Evolutionary conservation across 2,888 invertebrate genomes (phyloP), one percentile per base, ranked within the genome.

Genomic region (Lasioglossum pauxillum): DNA sequence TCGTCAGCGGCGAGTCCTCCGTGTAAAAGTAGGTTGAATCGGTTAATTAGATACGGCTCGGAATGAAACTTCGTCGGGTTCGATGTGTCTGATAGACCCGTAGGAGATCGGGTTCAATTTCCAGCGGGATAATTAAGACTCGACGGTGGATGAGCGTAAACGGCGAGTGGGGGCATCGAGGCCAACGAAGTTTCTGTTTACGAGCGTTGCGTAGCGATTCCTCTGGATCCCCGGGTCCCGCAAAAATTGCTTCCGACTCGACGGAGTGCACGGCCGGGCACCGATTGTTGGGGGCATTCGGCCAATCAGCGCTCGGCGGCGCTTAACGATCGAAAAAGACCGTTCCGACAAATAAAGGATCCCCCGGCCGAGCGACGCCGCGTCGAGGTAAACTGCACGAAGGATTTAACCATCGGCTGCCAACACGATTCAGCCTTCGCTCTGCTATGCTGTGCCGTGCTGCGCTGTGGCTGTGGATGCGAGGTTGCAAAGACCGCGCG

Each of bases 21-120:
- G 76, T 14, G 64, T 76, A 64, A 77, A 77, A 77, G 46, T 77
- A 67, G 77, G 77, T 69, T 77, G 67, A 67, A 69, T 67, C 27
- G 77, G 77, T 77, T 77, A 77, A 77, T 77, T 67, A 77, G 77
- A 44, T 77, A 76, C 44, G 35, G 44, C 23, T 35, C 35, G 35
- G 67, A 44, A 35, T 35, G 35, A 31, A 57, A 49, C 46, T 67
- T 49, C 23, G 76, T 31, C 46, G 27, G 67, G 35, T 67, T 67
- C 35, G 60, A 77, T n/a, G 31, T 67, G 14, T 38, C 8, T 8
- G 67, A 64, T 67, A 44, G 77, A 77, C 4, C 64, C 12, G 67
- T 31, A 64, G 41, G 19, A 38, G 38, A n/a, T 23, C 35, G 67
- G 46, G 67, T 49, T 67, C 46, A 35, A 31, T 77, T 16, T 49